Conservation (phyloP, 2,888 invertebrate species). For the Tubulanus polymorphus region DNA sequence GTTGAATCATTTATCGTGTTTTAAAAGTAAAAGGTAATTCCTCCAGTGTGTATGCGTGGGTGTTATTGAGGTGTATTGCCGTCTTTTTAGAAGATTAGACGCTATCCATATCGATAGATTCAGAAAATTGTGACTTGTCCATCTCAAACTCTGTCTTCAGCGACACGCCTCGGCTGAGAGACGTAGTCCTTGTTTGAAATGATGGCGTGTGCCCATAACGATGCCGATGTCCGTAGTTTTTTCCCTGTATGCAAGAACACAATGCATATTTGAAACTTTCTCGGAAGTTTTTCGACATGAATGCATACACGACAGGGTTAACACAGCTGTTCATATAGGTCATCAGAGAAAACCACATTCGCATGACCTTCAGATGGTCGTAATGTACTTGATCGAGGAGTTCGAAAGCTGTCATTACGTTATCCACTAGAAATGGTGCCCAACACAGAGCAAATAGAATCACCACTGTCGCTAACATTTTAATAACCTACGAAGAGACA, state of each 20-base stretch:
- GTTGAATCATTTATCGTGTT: no score
- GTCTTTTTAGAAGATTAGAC: neutral
- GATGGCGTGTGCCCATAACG: slow-evolving; percentile 7
- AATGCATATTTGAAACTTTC: slow-evolving; percentile 49
- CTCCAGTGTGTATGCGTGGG: no score
- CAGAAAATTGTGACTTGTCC: neutral
- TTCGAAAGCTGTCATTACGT: slow-evolving; percentile 64
- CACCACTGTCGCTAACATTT: slow-evolving; percentile 69
- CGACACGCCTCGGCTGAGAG: neutral
- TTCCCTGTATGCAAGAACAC: slow-evolving; percentile 21
- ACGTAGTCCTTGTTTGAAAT: slow-evolving; percentile 11
- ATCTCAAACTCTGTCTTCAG: neutral
- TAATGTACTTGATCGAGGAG: slow-evolving; percentile 57
- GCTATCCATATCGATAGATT: neutral
- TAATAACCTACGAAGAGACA: slow-evolving; percentile 61
- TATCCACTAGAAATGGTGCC: slow-evolving; percentile 65
- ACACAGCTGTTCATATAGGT: slow-evolving; percentile 71
- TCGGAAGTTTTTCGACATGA: slow-evolving; percentile 70
- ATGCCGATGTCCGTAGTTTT: slow-evolving; percentile 5
- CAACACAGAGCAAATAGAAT: slow-evolving; percentile 67
- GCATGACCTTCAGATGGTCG: slow-evolving; percentile 61
- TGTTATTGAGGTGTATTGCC: no score
- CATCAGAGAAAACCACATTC: slow-evolving; percentile 63
- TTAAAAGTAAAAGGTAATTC: no score
- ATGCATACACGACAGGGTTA: slow-evolving; percentile 71